Conservation (phyloP, 1,140 invertebrate genomes). For the Ladona fulva region DNA sequence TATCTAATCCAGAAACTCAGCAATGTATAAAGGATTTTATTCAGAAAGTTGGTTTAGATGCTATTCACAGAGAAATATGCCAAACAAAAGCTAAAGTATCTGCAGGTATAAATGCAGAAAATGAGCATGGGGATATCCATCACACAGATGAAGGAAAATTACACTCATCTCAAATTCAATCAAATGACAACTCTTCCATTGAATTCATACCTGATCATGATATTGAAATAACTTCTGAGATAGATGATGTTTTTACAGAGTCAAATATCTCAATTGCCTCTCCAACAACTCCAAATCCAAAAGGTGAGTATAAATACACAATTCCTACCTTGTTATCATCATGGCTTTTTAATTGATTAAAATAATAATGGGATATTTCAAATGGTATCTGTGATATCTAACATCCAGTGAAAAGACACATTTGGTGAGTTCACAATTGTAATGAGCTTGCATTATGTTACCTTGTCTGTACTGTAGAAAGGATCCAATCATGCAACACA, state of each 20-base stretch:
- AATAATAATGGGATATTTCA: too few relatives aligned
- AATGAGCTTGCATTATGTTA: too few relatives aligned
- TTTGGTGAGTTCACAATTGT: too few relatives aligned
- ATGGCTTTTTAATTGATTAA: too few relatives aligned
- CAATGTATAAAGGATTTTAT: not conserved
- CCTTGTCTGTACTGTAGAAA: too few relatives aligned
- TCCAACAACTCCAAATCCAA: too few relatives aligned
- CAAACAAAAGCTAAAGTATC: not conserved
- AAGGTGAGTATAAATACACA: too few relatives aligned
- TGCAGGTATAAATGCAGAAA: not conserved
- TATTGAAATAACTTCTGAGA: not conserved
- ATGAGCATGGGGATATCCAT: not conserved
- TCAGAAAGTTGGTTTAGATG: not conserved
- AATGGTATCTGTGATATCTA: too few relatives aligned
- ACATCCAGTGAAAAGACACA: too few relatives aligned
- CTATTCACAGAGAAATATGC: not conserved
- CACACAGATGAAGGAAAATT: not conserved
- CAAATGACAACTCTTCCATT: not conserved
- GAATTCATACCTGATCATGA: not conserved
- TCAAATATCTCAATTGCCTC: not conserved
- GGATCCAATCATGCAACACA: too few relatives aligned
- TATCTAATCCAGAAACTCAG: not conserved
- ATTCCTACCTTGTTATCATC: too few relatives aligned
- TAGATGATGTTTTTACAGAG: not conserved
- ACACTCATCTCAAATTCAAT: not conserved